A percentile compares a stretch with the other conserved stretches of the same genome.
Evolutionary conservation across 2,113 vertebrate genomes (phyloP).

Genomic region (Oophaga pumilio): DNA sequence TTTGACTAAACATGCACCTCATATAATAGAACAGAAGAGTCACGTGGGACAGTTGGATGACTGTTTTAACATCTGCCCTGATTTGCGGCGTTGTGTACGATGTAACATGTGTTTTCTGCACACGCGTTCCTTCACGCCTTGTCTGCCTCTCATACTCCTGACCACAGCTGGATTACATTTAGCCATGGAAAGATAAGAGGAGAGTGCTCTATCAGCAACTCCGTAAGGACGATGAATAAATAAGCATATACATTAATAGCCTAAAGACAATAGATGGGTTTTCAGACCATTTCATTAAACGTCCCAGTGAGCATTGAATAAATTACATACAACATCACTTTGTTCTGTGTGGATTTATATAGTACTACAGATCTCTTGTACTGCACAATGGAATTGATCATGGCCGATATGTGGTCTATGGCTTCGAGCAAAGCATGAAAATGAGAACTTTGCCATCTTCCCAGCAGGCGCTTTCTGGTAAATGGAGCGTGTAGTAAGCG

Average conservation of each 20-base stretch:
- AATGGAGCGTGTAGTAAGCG: not conserved
- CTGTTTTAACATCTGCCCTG: not conserved
- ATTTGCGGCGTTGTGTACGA: not conserved
- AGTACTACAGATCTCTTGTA: not conserved
- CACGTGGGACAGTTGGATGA: not conserved
- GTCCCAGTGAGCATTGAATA: slow-evolving; percentile 29
- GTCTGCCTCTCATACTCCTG: not conserved
- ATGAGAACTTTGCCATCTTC: not conserved
- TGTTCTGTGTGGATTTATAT: not conserved
- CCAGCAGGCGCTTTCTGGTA: not conserved
- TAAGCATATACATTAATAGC: slow-evolving; percentile 46
- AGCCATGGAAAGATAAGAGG: slow-evolving; percentile 14
- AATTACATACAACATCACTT: slow-evolving; percentile 22
- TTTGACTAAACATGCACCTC: not conserved
- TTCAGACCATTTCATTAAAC: slow-evolving; percentile 29
- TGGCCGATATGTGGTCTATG: not conserved
- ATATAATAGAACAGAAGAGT: not conserved
- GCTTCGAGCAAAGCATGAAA: not conserved
- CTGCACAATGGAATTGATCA: not conserved
- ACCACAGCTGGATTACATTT: not conserved
- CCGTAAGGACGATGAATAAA: slow-evolving; percentile 38
- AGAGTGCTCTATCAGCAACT: slow-evolving; percentile 16
- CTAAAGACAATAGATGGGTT: slow-evolving; percentile 22
- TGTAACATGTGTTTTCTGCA: not conserved
- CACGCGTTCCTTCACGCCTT: not conserved